Conservation (phyloP, 2,113 vertebrate genomes). For the Microcebus griseorufus region DNA sequence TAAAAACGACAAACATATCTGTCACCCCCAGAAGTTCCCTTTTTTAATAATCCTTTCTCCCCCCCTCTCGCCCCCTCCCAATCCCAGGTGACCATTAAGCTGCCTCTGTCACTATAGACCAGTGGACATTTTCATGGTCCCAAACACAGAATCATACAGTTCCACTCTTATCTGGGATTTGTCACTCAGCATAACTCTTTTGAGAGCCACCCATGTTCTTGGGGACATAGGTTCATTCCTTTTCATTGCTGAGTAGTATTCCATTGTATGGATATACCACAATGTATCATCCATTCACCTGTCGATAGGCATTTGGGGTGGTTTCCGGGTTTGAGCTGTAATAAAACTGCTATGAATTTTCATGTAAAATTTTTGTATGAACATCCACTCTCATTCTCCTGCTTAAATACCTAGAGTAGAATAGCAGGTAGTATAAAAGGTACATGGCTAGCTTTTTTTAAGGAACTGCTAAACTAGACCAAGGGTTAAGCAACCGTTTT, state of each 20-base stretch:
- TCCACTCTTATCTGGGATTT: not conserved
- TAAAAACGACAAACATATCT: not conserved
- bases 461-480: too few relatives aligned
- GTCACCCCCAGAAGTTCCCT: not conserved
- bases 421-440: not conserved
- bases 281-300: not conserved
- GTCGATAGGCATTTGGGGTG: not conserved
- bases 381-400: not conserved
- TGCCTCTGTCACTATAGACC: not conserved
- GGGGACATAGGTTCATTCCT: accelerated
- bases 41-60: not conserved
- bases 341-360: not conserved
- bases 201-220: not conserved
- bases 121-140: not conserved
- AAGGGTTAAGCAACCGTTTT: too few relatives aligned
- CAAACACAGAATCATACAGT: accelerated
- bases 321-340: not conserved
- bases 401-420: not conserved
- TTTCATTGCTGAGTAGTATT: too few relatives aligned
- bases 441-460: not conserved
- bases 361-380: not conserved
- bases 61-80: not conserved
- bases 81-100: not conserved
- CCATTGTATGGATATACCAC: not conserved
- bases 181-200: not conserved